These are phyloP conservation scores for Cryptus armator DNA, from an alignment of 2,888 invertebrate genomes.

Conservation along the genomic window DNA sequence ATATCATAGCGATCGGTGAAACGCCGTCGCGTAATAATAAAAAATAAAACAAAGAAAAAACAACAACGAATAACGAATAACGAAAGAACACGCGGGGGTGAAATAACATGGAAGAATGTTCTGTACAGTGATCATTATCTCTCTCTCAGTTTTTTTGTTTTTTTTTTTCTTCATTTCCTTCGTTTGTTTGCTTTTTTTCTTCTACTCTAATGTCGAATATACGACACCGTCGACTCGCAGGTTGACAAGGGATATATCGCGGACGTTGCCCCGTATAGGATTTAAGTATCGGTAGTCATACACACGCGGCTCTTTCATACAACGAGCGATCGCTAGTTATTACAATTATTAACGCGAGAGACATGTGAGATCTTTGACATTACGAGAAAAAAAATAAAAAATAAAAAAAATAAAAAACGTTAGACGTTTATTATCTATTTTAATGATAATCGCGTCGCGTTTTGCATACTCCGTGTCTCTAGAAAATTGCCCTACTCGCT, in stretches of 20 bases:
- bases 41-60: slow-evolving; percentile 28
- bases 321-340: slow-evolving; percentile 30
- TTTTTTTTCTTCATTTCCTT: slow-evolving; percentile 31
- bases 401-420: slow-evolving; percentile 17
- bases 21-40: slow-evolving; percentile 46
- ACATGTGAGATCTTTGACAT: slow-evolving; percentile 16
- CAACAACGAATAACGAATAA: slow-evolving; percentile 45
- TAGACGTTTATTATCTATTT: slow-evolving; percentile 31
- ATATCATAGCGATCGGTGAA: slow-evolving; percentile 20
- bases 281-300: slow-evolving; percentile 28
- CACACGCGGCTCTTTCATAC: slow-evolving; percentile 34
- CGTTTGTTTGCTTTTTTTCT: slow-evolving; percentile 22
- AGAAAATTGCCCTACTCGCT: slow-evolving; percentile 25
- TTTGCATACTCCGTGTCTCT: not conserved
- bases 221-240: slow-evolving; percentile 51
- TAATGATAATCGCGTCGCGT: slow-evolving; percentile 29
- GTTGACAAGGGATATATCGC: slow-evolving; percentile 40
- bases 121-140: slow-evolving; percentile 73
- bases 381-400: not conserved
- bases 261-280: slow-evolving; percentile 3
- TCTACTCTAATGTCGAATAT: slow-evolving; percentile 24
- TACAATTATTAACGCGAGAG: slow-evolving; percentile 47
- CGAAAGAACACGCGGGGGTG: slow-evolving; percentile 52
- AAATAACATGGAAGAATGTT: slow-evolving; percentile 77
- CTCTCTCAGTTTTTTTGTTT: slow-evolving; percentile 52